These are phyloP conservation scores for Melipona beecheii DNA, from an alignment of 2,888 invertebrate species.

Conservation along the genomic window DNA sequence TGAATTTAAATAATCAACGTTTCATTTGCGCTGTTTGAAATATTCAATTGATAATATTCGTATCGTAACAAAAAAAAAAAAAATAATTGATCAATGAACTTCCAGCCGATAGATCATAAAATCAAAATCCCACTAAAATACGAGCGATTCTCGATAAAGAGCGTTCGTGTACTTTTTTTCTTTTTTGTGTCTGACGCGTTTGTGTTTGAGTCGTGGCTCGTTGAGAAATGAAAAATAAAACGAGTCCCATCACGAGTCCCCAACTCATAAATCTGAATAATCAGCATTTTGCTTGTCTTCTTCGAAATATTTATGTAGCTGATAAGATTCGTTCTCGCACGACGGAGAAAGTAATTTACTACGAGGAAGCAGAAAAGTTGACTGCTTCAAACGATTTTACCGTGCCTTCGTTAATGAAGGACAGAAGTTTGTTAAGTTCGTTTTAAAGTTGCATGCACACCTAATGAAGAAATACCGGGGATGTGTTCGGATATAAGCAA, in stretches of 20 bases:
- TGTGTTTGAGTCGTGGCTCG: too few species aligned
- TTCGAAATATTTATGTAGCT: conserved; percentile 7
- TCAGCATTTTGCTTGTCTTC: background rate
- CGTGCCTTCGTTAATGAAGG: conserved; percentile 27
- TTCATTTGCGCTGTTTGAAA: too few species aligned
- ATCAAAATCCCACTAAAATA: background rate
- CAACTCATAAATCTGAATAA: background rate
- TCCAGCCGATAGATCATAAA: background rate
- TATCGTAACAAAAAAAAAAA: too few species aligned
- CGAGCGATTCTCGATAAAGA: background rate
- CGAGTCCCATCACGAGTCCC: background rate
- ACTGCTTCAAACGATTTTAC: conserved; percentile 28
- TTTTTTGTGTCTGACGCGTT: too few species aligned
- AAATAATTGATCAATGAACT: background rate
- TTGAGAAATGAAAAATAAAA: too few species aligned
- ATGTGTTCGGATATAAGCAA: background rate
- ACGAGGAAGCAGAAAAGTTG: conserved; percentile 22
- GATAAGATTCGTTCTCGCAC: background rate
- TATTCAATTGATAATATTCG: too few species aligned
- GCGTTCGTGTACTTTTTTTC: too few species aligned
- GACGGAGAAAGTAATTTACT: conserved; percentile 34
- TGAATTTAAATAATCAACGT: too few species aligned
- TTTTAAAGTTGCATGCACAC: conserved; percentile 45
- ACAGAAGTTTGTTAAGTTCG: conserved; percentile 36
- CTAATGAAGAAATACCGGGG: conserved; percentile 17